A percentile compares a stretch with the other conserved stretches of the same genome.
phyloP scores from a whole-genome alignment of 92 coral and sea anemone genomes.

The Porites rus region DNA sequence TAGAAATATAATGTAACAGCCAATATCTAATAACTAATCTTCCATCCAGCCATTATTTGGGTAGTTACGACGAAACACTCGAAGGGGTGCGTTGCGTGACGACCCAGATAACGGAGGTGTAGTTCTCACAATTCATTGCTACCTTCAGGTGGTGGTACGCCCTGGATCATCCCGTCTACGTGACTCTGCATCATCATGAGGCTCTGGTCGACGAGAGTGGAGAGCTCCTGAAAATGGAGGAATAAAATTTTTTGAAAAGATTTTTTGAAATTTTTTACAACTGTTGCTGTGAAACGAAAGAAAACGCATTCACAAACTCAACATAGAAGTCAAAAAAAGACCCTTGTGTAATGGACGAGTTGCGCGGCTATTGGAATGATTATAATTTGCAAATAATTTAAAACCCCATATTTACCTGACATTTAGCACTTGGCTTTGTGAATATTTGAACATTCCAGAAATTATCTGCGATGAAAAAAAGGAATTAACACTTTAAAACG shows the following conservation, averaged over 20 bases:
- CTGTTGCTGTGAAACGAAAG: too few species aligned
- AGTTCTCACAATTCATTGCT: conserved; percentile 14
- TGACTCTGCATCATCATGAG: conserved; percentile 74
- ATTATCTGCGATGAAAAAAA: conserved; percentile 8
- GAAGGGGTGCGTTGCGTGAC: too few species aligned
- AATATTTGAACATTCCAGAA: conserved; percentile 49
- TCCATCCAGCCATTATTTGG: too few species aligned
- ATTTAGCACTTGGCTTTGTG: conserved; percentile 40
- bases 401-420: conserved; percentile 20
- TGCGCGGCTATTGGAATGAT: neutral
- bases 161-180: conserved; percentile 70
- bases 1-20: too few species aligned
- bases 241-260: neutral
- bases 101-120: too few species aligned
- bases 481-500: too few species aligned
- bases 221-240: conserved; percentile 66
- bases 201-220: conserved; percentile 86
- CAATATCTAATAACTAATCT: too few species aligned
- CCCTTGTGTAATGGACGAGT: neutral
- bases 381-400: neutral
- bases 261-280: too few species aligned
- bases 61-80: too few species aligned
- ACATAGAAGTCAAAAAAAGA: too few species aligned
- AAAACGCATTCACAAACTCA: neutral
- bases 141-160: conserved; percentile 79